Evolutionary conservation across 1,140 invertebrate species (phyloP).

Genomic region (Drosophila leontia): DNA sequence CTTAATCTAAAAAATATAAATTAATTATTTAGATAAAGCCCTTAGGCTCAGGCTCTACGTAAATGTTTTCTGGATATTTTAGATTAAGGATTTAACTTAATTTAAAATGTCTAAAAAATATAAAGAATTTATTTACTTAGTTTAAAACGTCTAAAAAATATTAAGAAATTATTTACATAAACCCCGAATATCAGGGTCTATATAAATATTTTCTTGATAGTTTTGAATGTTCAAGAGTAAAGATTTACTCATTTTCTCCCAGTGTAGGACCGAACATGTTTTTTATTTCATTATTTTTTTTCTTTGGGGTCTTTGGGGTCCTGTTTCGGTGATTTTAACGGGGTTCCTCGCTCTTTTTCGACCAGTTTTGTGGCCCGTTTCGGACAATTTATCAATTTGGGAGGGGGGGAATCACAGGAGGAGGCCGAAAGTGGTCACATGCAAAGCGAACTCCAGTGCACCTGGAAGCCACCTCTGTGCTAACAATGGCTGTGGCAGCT

Average conservation of each 20-base stretch:
- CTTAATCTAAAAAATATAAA: too few species aligned
- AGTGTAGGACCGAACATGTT: constrained; percentile 26
- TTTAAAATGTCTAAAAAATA: too few species aligned
- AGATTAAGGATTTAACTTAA: too few species aligned
- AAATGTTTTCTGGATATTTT: too few species aligned
- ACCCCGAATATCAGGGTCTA: too few species aligned
- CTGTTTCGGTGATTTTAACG: constrained; percentile 45
- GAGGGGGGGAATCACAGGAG: not conserved
- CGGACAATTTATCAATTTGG: constrained; percentile 48
- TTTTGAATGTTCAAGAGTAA: too few species aligned
- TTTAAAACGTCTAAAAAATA: too few species aligned
- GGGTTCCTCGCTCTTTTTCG: constrained; percentile 22
- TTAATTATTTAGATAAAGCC: too few species aligned
- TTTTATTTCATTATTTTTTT: not conserved
- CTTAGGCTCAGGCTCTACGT: too few species aligned
- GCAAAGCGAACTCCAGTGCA: constrained; percentile 23
- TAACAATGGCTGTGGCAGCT: constrained; percentile 36
- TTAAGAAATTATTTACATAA: too few species aligned
- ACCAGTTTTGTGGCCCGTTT: constrained; percentile 47
- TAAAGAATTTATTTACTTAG: too few species aligned
- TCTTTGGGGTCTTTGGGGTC: constrained; percentile 9
- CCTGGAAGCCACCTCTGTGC: constrained; percentile 1
- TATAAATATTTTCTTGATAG: too few species aligned
- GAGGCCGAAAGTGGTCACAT: constrained; percentile 15
- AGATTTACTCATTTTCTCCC: not conserved